Conservation (phyloP, 2,797 vertebrate genomes). For the Karalla daura region DNA sequence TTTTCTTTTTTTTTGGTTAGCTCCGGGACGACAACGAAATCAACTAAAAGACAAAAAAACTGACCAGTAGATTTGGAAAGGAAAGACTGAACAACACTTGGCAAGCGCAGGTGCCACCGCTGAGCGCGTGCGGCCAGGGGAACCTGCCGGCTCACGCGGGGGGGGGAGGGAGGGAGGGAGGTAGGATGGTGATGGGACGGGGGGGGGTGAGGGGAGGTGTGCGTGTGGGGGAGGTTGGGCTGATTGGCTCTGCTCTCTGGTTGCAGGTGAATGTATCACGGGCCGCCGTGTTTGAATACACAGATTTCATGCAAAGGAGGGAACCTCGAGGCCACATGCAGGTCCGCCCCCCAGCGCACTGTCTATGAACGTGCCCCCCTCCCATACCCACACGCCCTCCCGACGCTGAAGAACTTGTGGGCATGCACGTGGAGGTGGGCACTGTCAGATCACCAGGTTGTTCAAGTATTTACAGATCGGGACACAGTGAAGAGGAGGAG, state of each 20-base stretch:
- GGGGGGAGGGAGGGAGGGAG: too few species aligned
- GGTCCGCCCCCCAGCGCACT: too few species aligned
- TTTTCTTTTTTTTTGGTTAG: constrained; percentile 48
- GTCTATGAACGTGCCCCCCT: too few species aligned
- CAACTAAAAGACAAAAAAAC: too few species aligned
- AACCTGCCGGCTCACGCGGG: constrained; percentile 66
- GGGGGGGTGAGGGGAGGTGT: too few species aligned
- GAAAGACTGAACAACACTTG: constrained; percentile 84
- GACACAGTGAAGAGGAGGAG: too few species aligned
- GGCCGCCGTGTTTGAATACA: constrained; percentile 79
- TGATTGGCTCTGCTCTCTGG: constrained; percentile 71
- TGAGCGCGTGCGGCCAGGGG: constrained; percentile 64
- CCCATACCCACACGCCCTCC: too few species aligned
- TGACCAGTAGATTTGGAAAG: constrained; percentile 77
- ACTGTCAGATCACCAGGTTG: constrained; percentile 31
- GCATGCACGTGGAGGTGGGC: constrained; percentile 51
- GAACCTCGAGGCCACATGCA: constrained; percentile 81
- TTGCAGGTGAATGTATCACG: constrained; percentile 65
- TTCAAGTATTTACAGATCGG: constrained; percentile 17
- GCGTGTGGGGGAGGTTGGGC: constrained; percentile 62
- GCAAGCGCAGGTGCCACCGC: constrained; percentile 76
- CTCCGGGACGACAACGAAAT: too few species aligned
- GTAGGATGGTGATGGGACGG: too few species aligned
- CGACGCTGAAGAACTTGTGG: too few species aligned
- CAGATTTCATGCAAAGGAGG: constrained; percentile 86